Evolutionary conservation across 2,888 invertebrate genomes (phyloP).

Genomic region (Drosophila maculinotata): DNA sequence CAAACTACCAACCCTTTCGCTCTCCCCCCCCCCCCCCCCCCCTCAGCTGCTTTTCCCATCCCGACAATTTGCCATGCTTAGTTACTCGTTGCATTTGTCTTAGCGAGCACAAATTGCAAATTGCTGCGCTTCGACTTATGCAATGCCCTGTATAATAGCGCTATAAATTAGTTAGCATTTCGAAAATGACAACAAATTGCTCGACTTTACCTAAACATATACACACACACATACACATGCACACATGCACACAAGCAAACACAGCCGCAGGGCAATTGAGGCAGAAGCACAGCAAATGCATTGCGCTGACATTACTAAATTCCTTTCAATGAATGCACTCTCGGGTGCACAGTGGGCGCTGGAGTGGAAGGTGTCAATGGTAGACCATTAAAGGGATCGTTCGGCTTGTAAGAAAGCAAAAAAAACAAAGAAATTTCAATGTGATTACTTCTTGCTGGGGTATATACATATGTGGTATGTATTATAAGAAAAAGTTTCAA

Average conservation of each 20-base stretch:
- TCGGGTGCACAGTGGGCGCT: constrained; percentile 19
- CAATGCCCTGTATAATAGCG: constrained; percentile 73
- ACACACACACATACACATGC: constrained; percentile 20
- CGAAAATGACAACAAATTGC: constrained; percentile 79
- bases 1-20: no score
- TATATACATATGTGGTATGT: no score
- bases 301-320: constrained; percentile 47
- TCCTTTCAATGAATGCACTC: constrained; percentile 18
- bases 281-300: constrained; percentile 41
- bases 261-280: constrained; percentile 21
- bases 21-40: constrained; percentile 35
- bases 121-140: constrained; percentile 77
- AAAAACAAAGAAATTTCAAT: background rate
- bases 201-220: constrained; percentile 42
- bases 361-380: constrained; percentile 56
- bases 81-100: constrained; percentile 32
- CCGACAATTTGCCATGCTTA: constrained; percentile 17
- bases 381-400: constrained; percentile 30
- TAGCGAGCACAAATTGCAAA: constrained; percentile 61
- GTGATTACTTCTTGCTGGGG: background rate
- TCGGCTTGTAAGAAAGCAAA: constrained; percentile 1
- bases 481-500: no score
- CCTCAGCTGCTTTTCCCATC: constrained; percentile 41
- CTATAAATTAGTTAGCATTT: constrained; percentile 80
- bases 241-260: constrained; percentile 18